Evolutionary conservation across 2,888 invertebrate genomes (phyloP).

Genomic region (Campopleginae sp.): DNA sequence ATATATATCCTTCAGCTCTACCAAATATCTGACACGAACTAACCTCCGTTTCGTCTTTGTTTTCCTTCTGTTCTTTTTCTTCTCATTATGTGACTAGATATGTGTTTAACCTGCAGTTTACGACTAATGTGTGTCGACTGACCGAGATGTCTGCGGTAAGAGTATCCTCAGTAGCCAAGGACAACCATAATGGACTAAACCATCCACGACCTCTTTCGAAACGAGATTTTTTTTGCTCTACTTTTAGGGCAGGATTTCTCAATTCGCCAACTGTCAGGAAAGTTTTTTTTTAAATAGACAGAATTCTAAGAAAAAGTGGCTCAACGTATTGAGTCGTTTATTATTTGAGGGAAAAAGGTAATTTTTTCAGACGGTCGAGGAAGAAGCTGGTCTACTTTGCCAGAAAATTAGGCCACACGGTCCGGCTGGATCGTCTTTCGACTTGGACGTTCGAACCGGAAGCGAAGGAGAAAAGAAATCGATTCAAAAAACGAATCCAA

Average conservation of each 20-base stretch:
- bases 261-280: background rate
- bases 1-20: background rate
- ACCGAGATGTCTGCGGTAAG: slow-evolving; percentile 13
- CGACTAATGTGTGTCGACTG: slow-evolving; percentile 21
- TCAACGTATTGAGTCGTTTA: background rate
- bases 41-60: slow-evolving; percentile 24
- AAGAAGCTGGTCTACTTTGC: background rate
- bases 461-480: background rate
- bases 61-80: slow-evolving; percentile 3
- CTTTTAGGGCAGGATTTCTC: background rate
- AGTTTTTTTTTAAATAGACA: background rate
- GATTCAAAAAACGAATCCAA: background rate
- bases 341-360: background rate
- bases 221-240: background rate
- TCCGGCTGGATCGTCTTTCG: background rate
- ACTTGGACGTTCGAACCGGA: background rate
- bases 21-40: slow-evolving; percentile 35
- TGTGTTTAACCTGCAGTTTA: slow-evolving; percentile 28
- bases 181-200: background rate
- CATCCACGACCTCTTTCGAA: background rate
- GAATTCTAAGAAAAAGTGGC: background rate
- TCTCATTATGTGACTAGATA: slow-evolving; percentile 15
- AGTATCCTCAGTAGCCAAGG: slow-evolving; percentile 8
- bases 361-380: background rate
- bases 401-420: background rate